Conservation (phyloP, 2,797 vertebrate species). For the Macropus fuliginosus region DNA sequence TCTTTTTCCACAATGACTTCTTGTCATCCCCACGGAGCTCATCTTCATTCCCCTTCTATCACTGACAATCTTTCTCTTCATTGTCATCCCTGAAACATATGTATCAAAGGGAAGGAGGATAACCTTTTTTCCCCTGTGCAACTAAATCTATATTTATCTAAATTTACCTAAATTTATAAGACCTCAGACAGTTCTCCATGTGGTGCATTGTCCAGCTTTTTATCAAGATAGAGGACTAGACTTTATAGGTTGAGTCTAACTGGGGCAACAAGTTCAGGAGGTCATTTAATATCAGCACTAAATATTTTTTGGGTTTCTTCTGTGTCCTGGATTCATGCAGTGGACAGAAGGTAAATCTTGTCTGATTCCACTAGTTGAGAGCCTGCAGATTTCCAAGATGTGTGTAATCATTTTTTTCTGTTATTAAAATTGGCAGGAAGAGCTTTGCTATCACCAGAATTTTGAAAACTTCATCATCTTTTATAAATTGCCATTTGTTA, state of each 20-base stretch:
- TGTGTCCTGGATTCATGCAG: slow-evolving; percentile 66
- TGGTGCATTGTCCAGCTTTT: slow-evolving; percentile 51
- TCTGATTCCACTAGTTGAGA: slow-evolving; percentile 71
- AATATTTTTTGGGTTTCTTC: slow-evolving; percentile 33
- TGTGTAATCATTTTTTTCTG: slow-evolving; percentile 65
- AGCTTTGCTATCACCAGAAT: slow-evolving; percentile 73
- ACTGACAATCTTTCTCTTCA: not conserved
- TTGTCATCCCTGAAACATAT: slow-evolving; percentile 37
- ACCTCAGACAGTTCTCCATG: slow-evolving; percentile 14
- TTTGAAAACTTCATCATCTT: slow-evolving; percentile 71
- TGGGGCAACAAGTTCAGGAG: slow-evolving; percentile 57
- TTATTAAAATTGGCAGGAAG: slow-evolving; percentile 77
- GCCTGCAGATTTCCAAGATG: slow-evolving; percentile 74
- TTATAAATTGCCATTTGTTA: slow-evolving; percentile 74
- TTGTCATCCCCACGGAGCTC: not conserved
- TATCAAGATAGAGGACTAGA: slow-evolving; percentile 35
- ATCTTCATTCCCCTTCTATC: not conserved
- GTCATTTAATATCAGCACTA: slow-evolving; percentile 46
- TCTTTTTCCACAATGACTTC: not conserved
- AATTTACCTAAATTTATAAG: slow-evolving; percentile 43
- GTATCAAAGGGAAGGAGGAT: slow-evolving; percentile 29
- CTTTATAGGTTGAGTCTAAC: slow-evolving; percentile 42
- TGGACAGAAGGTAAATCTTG: slow-evolving; percentile 77
- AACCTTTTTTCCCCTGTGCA: slow-evolving; percentile 23
- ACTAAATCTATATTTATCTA: slow-evolving; percentile 20